Evolutionary conservation across 2,797 vertebrate species (phyloP), one percentile per base, ranked within the genome.

Genomic region (Okamejei kenojei): DNA sequence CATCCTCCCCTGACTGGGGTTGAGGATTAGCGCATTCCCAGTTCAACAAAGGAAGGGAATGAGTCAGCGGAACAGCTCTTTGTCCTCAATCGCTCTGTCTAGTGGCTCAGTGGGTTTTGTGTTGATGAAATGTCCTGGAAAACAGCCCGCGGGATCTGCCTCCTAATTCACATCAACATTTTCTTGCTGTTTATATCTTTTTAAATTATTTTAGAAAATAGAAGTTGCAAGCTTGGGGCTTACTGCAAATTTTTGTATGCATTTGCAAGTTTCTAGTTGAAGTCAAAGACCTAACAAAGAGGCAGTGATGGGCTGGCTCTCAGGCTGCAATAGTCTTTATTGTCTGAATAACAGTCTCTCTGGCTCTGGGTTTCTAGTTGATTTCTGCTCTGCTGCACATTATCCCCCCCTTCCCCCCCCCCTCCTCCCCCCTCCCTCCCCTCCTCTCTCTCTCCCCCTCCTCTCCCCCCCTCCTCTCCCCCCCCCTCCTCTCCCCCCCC

Each of bases 231-330:
- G 15, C 2, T 61, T 29, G 54, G 15, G 26, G 1, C 4, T n/a
- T n/a, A 2, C 10, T 29, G 23, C 54, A 15, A 6, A 5, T 13
- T 26, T 58, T 13, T n/a, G 54, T 26, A 71, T 84, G 54, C 2
- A 54, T 23, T 84, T 15, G 7, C 23, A 1, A 15, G 35, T 38
- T 38, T 19, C 17, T 17, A 19, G 35, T 80, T 15, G 78, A 38
- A 95, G 95, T 95, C 94, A 95, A 94, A 95, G 95, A 95, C 95
- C 23, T 29, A 96, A 95, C 95, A 96, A 94, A 95, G 97, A 97
- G 98, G 98, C 97, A 96, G 96, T 97, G 98, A 98, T 97, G 98
- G 19, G 19, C 71, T 74, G 7, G 98, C 98, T 98, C 96, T 95
- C 96, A 96, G 95, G 94, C 93, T 95, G 94, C 95, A 94, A 95